Conservation (phyloP, 2,888 invertebrate genomes). For the Nineta flava region DNA sequence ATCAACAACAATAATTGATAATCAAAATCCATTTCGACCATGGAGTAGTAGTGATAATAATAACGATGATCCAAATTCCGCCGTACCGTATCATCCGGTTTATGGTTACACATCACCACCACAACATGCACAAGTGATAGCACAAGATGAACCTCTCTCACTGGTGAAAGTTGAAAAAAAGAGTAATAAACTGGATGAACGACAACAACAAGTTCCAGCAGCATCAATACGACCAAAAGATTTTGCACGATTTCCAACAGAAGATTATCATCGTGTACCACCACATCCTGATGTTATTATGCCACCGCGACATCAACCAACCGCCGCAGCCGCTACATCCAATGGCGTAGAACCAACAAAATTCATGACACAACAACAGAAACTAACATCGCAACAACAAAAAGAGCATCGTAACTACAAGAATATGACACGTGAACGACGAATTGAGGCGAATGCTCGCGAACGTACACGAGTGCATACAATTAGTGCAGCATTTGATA, state of each 20-base stretch:
- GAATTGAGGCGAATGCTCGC: slow-evolving; percentile 88
- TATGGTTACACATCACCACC: slow-evolving; percentile 6
- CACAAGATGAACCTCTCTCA: slow-evolving; percentile 45
- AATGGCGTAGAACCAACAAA: slow-evolving; percentile 19
- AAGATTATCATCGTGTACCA: slow-evolving; percentile 34
- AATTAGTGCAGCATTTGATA: slow-evolving; percentile 90
- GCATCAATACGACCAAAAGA: slow-evolving; percentile 9
- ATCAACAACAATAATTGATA: slow-evolving; percentile 21
- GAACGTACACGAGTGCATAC: slow-evolving; percentile 89
- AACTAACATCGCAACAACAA: slow-evolving; percentile 15
- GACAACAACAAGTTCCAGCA: not conserved
- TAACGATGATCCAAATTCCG: slow-evolving; percentile 30
- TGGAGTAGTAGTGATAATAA: slow-evolving; percentile 35
- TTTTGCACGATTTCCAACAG: slow-evolving; percentile 16
- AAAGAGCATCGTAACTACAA: slow-evolving; percentile 79
- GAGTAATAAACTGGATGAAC: not conserved
- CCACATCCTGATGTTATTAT: slow-evolving; percentile 35
- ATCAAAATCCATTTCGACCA: slow-evolving; percentile 41
- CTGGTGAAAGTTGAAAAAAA: slow-evolving; percentile 28
- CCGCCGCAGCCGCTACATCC: slow-evolving; percentile 17
- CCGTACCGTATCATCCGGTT: slow-evolving; percentile 15
- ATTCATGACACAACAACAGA: not conserved
- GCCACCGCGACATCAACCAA: slow-evolving; percentile 13
- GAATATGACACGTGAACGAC: slow-evolving; percentile 83
- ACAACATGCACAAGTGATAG: slow-evolving; percentile 10